These are phyloP conservation scores for Rafetus swinhoei DNA, from an alignment of 2,113 vertebrate species.

Conservation along the genomic window DNA sequence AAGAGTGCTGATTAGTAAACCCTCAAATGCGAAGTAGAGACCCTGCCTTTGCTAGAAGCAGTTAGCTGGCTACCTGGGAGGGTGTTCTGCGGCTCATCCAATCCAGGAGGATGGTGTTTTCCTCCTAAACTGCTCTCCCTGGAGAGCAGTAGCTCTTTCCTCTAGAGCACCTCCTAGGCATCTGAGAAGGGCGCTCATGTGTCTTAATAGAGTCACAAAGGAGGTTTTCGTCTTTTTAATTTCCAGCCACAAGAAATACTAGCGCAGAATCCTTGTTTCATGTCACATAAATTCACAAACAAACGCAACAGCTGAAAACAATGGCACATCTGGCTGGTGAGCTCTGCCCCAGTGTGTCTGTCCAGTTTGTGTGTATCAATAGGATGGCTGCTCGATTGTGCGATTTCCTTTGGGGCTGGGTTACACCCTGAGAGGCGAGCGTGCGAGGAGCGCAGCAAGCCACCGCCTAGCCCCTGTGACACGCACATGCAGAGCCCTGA, in stretches of 20 bases:
- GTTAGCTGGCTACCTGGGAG: not conserved
- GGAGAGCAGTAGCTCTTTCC: constrained; percentile 25
- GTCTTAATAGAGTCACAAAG: constrained; percentile 3
- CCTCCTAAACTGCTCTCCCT: not conserved
- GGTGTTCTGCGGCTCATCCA: not conserved
- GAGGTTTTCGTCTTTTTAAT: constrained; percentile 31
- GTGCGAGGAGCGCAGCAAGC: not conserved
- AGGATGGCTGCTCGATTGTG: not conserved
- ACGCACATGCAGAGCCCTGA: not conserved
- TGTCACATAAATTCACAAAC: not conserved
- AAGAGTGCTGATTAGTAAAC: not conserved
- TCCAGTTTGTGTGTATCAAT: not conserved
- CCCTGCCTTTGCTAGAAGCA: constrained; percentile 40
- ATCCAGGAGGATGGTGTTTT: constrained; percentile 10
- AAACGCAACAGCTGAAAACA: not conserved
- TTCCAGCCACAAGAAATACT: constrained; percentile 18
- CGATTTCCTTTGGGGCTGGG: not conserved
- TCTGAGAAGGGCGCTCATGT: constrained; percentile 1
- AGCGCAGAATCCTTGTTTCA: not conserved
- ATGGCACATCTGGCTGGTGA: not conserved
- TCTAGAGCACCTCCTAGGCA: constrained; percentile 29
- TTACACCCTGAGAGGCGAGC: not conserved
- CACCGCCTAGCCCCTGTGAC: not conserved
- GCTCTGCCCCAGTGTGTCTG: not conserved
- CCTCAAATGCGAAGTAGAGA: not conserved